These are phyloP conservation scores for Apaloderma vittatum DNA, from an alignment of 2,113 vertebrate species.

Conservation along the genomic window DNA sequence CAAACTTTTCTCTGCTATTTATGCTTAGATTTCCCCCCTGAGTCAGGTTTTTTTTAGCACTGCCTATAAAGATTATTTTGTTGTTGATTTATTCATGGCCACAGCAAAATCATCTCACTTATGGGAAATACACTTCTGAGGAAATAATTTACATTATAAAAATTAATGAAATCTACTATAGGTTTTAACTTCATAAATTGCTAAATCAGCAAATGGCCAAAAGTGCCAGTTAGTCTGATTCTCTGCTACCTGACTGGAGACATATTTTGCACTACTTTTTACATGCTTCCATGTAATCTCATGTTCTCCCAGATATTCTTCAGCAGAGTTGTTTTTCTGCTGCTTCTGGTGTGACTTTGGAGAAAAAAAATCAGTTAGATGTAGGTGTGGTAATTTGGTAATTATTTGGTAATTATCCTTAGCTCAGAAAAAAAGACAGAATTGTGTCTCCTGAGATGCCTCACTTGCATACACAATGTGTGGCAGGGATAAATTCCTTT, in stretches of 20 bases:
- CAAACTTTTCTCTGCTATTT: conserved; percentile 57
- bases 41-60: conserved; percentile 9
- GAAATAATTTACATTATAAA: conserved; percentile 55
- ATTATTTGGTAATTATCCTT: neutral
- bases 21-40: neutral
- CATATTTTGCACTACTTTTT: neutral
- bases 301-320: neutral
- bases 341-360: neutral
- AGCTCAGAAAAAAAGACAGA: neutral
- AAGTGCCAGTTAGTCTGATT: neutral
- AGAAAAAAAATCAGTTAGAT: neutral
- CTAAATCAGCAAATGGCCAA: neutral
- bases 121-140: conserved; percentile 60
- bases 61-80: conserved; percentile 52
- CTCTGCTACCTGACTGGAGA: neutral
- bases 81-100: conserved; percentile 68
- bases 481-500: neutral
- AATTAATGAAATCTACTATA: conserved; percentile 58
- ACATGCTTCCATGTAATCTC: neutral
- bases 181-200: conserved; percentile 36
- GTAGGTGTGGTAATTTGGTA: neutral
- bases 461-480: neutral
- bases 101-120: conserved; percentile 51
- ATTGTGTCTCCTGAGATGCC: neutral
- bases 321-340: neutral